Percentiles rank a stretch among this genome's conserved stretches.
These are phyloP conservation scores for Gryllus bimaculatus DNA, from an alignment of 1,140 invertebrate genomes.

Conservation along the genomic window DNA sequence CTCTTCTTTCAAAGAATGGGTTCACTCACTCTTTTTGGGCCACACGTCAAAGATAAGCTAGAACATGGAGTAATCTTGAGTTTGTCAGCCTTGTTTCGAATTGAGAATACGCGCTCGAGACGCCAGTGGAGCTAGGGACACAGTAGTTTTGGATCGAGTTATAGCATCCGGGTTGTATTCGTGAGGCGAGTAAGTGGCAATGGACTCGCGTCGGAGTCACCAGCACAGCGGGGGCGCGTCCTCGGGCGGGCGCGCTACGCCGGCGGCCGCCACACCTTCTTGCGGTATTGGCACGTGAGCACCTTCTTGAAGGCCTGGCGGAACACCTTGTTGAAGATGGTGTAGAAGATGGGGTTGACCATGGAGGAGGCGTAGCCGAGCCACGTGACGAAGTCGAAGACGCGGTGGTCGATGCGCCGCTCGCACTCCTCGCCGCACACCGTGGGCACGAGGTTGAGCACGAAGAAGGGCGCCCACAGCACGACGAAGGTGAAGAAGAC, in stretches of 20 bases:
- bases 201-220: no score
- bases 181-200: no score
- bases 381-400: conserved; percentile 82
- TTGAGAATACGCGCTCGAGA: no score
- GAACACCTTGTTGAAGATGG: conserved; percentile 90
- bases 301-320: conserved; percentile 83
- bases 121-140: no score
- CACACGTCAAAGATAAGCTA: no score
- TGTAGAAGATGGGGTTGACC: conserved; percentile 91
- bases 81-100: no score
- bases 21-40: no score
- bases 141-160: no score
- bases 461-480: conserved; percentile 89
- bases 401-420: conserved; percentile 56
- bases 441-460: conserved; percentile 71
- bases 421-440: conserved; percentile 69
- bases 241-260: background rate
- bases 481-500: conserved; percentile 91
- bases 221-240: no score
- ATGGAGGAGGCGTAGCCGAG: conserved; percentile 86
- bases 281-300: conserved; percentile 63
- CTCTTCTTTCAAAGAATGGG: no score
- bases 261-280: conserved; percentile 41
- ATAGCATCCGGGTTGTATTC: no score
- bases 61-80: no score